Conservation (phyloP, 2,113 vertebrate species). For the Speoplatyrhinus poulsoni region DNA sequence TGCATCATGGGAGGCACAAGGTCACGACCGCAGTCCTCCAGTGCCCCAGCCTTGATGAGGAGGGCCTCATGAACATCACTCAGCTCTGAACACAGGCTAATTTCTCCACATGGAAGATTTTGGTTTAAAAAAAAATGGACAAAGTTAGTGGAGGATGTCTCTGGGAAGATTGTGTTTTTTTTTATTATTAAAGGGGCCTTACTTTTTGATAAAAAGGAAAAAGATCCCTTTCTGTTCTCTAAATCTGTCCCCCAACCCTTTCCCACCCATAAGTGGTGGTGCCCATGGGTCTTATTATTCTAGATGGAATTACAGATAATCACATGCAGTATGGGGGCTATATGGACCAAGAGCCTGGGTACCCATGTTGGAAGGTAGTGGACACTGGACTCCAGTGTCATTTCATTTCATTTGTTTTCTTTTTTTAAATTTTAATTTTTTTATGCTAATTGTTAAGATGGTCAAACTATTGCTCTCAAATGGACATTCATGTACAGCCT, state of each 20-base stretch:
- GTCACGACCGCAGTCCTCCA: neutral
- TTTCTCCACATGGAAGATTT: neutral
- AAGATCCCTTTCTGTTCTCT: neutral
- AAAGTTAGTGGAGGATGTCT: too few species aligned
- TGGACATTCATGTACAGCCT: constrained; percentile 75
- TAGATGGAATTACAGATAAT: constrained; percentile 75
- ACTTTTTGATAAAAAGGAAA: constrained; percentile 33
- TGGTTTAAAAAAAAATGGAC: neutral
- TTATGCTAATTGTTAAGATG: constrained; percentile 76
- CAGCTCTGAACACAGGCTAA: neutral
- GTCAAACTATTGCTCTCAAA: constrained; percentile 71
- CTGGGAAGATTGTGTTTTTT: constrained; percentile 43
- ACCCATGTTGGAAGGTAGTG: constrained; percentile 72
- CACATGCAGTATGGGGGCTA: constrained; percentile 69
- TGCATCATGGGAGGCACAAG: neutral
- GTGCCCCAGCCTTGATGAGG: neutral
- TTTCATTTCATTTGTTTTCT: constrained; percentile 3
- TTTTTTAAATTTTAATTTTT: constrained; percentile 4
- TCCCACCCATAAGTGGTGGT: neutral
- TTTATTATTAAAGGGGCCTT: constrained; percentile 71
- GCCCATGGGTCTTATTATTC: constrained; percentile 53
- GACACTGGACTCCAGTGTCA: constrained; percentile 82
- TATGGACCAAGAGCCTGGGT: constrained; percentile 63
- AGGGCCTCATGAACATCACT: neutral
- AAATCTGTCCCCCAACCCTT: too few species aligned